Base-by-base conservation (phyloP, 1,140 invertebrate species). In the Cotesia vestalis region DNA sequence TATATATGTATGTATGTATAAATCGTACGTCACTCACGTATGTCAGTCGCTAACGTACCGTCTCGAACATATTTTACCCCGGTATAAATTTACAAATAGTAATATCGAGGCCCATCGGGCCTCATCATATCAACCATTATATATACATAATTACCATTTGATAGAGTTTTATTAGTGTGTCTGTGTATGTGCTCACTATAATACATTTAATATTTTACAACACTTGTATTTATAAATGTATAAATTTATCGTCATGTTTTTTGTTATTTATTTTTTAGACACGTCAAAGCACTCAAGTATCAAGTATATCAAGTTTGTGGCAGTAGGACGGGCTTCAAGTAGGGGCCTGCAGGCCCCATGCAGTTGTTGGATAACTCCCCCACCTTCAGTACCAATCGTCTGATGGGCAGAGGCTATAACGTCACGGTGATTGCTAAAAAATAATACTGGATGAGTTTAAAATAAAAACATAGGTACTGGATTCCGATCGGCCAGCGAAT, bases 21-120 rank as follows among this genome's bases (percentile, higher is more conserved):
- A 86, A 85, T 85, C 85, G 82, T 84, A 85, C 85, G 85, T 87
- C 85, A 87, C 84, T 87, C 85, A 87, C 77, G 35, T 74, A 80
- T 87, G 85, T 85, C 85, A 85, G 85, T 84, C 78, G 81, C 85
- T 87, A 86, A 87, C 85, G 80, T 85, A 84, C 80, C 85, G 82
- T 85, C 85, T 85, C 85, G 84, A 86, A 86, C 84, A 79, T 84
- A 86, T 83, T 85, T 85, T 79, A 85, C 79, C 83, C 84, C 80
- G 76, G 82, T 85, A 85, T 78, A 82, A 75, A 78, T 79, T 83
- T 79, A 27, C 75, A 78, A 84, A 83, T 83, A 84, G 79, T 77
- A 79, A 79, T 84, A 85, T 85, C 80, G 20, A 38, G 38, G 6
- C 36, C 14, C 60, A 62, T 62, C 60, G 34, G 81, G 82, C 72